Base-by-base conservation (phyloP, 2,113 vertebrate genomes). In the Onychostruthus taczanowskii region DNA sequence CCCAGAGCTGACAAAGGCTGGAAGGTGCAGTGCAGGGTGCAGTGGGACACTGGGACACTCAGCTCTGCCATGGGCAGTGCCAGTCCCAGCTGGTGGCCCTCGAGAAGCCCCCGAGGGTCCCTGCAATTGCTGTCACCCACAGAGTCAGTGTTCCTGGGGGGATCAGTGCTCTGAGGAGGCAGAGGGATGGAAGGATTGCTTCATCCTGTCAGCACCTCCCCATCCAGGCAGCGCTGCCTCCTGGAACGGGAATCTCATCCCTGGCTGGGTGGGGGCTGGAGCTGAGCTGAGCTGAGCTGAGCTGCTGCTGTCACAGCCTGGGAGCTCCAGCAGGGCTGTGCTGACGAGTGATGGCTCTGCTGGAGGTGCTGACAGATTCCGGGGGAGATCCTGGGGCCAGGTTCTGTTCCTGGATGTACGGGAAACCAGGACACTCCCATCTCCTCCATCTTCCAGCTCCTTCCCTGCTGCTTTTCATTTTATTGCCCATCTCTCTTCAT, bases 331-430 rank as follows among this genome's bases (percentile, higher is more conserved):
- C 79, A 28, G 92, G 85, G 90, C 82, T 53, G 41, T 53, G 79
- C 85, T 86, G 90, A 20, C 53, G 10, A 85, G 37, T 31, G 88
- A 92, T 46, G 92, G 67, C 79, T 88, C 79, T 56, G 49, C 4
- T 41, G 64, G 58, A 94, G 84, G 81, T 82, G 91, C 87, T 95
- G 94, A 95, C 91, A 84, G 89, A 35, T 55, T 72, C 84, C 3
- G 0, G 39, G 67, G 55, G 68, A 90, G 92, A 70, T 94, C 86
- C 84, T 16, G 75, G 74, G 93, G 91, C 87, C 6, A 39, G 37
- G 69, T 74, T 73, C 89, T 58, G 37, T 76, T 69, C 62, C 30
- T 53, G 89, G 37, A 43, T 61, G n/a, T 9, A 8, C 46, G 78
- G 89, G 55, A 76, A 66, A 53, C 67, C 77, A n/a, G 93, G 53